phyloP scores from a whole-genome alignment of 2,888 invertebrate species.

The Ichneumoninae sp. region DNA sequence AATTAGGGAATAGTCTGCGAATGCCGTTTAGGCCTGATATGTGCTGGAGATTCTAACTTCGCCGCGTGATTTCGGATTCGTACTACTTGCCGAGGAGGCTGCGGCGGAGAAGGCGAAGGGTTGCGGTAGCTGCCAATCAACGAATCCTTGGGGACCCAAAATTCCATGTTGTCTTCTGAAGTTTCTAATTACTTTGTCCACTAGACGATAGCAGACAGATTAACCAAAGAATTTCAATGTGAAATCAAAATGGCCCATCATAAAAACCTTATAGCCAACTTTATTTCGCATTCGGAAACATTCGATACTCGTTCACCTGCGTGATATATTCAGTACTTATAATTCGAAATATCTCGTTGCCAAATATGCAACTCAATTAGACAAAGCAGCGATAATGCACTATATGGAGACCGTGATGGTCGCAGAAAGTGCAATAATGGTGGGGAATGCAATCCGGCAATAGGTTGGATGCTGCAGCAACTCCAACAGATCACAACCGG shows the following conservation, averaged over 20 bases:
- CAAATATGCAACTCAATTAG: slow-evolving; percentile 67
- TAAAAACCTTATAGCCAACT: neutral
- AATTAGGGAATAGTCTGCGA: slow-evolving; percentile 72
- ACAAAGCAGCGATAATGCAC: slow-evolving; percentile 46
- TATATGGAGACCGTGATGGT: slow-evolving; percentile 24
- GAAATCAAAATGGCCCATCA: neutral
- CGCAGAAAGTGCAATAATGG: slow-evolving; percentile 60
- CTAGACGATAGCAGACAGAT: neutral
- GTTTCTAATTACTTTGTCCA: neutral
- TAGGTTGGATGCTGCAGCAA: slow-evolving; percentile 54
- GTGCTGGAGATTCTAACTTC: slow-evolving; percentile 35
- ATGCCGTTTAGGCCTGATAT: slow-evolving; percentile 63
- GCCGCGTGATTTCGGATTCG: slow-evolving; percentile 61
- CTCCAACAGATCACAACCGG: slow-evolving; percentile 67
- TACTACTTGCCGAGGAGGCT: slow-evolving; percentile 28
- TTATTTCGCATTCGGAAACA: slow-evolving; percentile 6
- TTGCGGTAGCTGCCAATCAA: slow-evolving; percentile 23
- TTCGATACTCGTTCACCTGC: slow-evolving; percentile 9
- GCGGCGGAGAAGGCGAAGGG: slow-evolving; percentile 23
- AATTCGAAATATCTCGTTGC: slow-evolving; percentile 54
- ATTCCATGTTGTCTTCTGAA: slow-evolving; percentile 15
- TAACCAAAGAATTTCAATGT: neutral
- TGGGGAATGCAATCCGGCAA: slow-evolving; percentile 65
- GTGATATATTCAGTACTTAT: slow-evolving; percentile 26
- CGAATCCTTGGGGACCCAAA: slow-evolving; percentile 19